Percentiles rank a stretch among this genome's conserved stretches.
Evolutionary conservation across 2,888 invertebrate species (phyloP).

Genomic region (Eretmocerus hayati): DNA sequence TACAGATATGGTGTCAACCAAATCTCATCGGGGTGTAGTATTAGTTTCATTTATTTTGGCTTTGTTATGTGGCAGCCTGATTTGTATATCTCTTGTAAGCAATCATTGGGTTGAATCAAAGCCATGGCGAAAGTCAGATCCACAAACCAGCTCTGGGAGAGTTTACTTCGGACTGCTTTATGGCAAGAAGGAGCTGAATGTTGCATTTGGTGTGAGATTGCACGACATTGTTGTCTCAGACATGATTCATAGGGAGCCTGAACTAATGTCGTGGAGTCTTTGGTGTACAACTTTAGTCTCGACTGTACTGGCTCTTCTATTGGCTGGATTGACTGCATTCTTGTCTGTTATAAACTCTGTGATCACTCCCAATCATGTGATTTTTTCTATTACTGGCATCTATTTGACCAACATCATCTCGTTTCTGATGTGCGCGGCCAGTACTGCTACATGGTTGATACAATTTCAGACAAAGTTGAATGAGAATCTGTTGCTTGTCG

Average conservation of each 20-base stretch:
- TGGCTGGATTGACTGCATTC: constrained; percentile 63
- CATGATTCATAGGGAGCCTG: constrained; percentile 57
- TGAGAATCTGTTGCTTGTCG: no score
- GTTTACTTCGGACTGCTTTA: constrained; percentile 82
- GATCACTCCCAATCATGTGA: constrained; percentile 61
- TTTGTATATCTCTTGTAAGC: constrained; percentile 76
- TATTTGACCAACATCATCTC: no score
- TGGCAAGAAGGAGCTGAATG: constrained; percentile 75
- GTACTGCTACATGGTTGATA: background rate
- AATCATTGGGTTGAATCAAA: constrained; percentile 76
- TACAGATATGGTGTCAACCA: no score
- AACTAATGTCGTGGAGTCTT: constrained; percentile 61
- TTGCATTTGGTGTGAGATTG: constrained; percentile 72
- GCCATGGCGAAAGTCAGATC: constrained; percentile 61
- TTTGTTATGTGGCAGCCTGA: constrained; percentile 67
- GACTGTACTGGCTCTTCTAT: constrained; percentile 62
- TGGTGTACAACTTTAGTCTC: constrained; percentile 72
- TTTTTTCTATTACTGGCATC: constrained; percentile 63
- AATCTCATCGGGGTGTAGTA: no score
- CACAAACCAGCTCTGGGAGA: constrained; percentile 63
- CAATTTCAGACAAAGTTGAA: no score
- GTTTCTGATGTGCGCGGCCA: no score
- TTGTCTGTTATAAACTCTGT: constrained; percentile 76
- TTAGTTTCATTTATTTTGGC: constrained; percentile 76
- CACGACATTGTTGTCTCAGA: constrained; percentile 64